Evolutionary conservation across 1,140 invertebrate species (phyloP).

Genomic region (Daktulosphaira vitifoliae): DNA sequence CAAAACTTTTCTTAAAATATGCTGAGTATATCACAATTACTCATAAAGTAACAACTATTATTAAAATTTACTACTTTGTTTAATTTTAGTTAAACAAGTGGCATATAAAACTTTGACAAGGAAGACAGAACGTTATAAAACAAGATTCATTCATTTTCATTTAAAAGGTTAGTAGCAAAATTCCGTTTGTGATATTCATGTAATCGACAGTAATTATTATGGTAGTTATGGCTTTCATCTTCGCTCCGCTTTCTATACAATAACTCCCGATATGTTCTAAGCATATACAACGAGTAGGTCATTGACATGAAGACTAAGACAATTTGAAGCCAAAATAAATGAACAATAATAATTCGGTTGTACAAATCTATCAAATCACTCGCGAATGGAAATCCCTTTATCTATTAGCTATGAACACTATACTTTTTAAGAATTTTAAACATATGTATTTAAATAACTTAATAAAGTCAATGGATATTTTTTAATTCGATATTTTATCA

Average conservation of each 20-base stretch:
- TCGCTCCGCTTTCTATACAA: conserved; percentile 31
- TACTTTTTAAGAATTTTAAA: too few relatives aligned
- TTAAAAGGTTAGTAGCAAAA: conserved; percentile 25
- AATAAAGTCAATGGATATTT: too few relatives aligned
- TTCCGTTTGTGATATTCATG: conserved; percentile 27
- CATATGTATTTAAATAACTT: too few relatives aligned
- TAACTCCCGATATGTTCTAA: conserved; percentile 12
- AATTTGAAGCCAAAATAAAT: too few relatives aligned
- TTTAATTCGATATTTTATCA: too few relatives aligned
- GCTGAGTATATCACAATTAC: too few relatives aligned
- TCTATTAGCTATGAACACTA: too few relatives aligned
- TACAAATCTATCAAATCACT: too few relatives aligned
- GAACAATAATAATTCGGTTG: too few relatives aligned
- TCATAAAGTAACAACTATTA: background rate
- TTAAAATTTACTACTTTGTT: background rate
- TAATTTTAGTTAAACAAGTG: conserved; percentile 13
- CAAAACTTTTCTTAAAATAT: too few relatives aligned
- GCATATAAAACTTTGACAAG: conserved; percentile 2
- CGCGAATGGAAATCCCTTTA: too few relatives aligned
- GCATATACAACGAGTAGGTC: conserved; percentile 19
- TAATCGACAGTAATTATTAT: conserved; percentile 32
- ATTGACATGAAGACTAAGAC: background rate
- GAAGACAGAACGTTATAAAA: background rate
- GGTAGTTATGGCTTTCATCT: conserved; percentile 31
- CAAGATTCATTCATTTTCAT: conserved; percentile 14